A percentile compares a stretch with the other conserved stretches of the same genome.
phyloP scores from a whole-genome alignment of 1,140 invertebrate species.

The Druon quercuslanigerum region DNA sequence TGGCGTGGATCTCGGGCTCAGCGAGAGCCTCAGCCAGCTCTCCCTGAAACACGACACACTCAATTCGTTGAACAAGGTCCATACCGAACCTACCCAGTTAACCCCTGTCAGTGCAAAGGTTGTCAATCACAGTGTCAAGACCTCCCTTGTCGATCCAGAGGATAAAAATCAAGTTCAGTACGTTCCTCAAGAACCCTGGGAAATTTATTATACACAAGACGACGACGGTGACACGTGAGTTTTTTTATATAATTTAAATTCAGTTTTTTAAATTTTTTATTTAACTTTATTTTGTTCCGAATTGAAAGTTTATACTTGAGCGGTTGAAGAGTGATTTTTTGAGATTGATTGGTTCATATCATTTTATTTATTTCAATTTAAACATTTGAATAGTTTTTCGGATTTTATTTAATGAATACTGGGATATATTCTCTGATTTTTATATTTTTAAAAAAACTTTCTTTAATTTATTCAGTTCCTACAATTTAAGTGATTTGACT shows the following conservation, averaged over 20 bases:
- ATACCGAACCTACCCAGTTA: constrained; percentile 32
- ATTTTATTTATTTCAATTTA: no score
- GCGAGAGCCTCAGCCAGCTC: constrained; percentile 72
- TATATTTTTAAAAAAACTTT: no score
- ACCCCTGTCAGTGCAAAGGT: constrained; percentile 23
- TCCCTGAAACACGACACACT: constrained; percentile 61
- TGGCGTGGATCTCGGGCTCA: constrained; percentile 73
- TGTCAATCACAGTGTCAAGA: neutral
- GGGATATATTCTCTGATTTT: no score
- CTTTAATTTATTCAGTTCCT: no score
- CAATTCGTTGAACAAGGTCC: constrained; percentile 38
- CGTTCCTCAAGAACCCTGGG: constrained; percentile 68
- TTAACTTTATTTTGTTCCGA: neutral
- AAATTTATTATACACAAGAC: constrained; percentile 80
- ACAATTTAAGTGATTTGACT: no score
- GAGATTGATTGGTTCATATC: no score
- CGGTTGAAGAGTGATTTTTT: no score
- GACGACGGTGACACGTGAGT: constrained; percentile 86
- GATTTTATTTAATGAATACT: no score
- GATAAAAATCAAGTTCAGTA: constrained; percentile 10
- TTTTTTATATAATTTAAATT: constrained; percentile 9
- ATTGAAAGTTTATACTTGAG: neutral
- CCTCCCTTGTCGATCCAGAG: neutral
- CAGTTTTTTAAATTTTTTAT: neutral
- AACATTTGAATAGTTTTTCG: no score